phyloP scores from a whole-genome alignment of 2,888 invertebrate species.

The Pyrrhopygopsis socrates region DNA sequence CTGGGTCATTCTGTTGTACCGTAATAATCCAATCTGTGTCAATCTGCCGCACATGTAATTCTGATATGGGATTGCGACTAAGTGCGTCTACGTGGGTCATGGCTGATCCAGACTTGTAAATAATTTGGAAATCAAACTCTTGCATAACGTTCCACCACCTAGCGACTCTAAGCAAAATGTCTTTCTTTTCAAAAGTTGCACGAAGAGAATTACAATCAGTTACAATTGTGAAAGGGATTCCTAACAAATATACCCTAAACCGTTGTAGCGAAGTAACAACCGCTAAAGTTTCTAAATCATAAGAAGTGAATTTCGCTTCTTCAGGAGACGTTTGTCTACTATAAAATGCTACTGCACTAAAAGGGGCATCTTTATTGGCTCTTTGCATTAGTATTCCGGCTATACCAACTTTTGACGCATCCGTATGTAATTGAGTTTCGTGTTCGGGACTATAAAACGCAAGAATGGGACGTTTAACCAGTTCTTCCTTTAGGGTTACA shows the following conservation, averaged over 20 bases:
- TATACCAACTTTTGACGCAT: conserved; percentile 86
- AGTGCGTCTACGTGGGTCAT: conserved; percentile 78
- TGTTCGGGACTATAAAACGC: conserved; percentile 82
- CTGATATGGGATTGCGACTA: conserved; percentile 58
- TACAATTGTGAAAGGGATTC: conserved; percentile 59
- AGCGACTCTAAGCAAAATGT: conserved; percentile 71
- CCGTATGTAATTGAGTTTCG: conserved; percentile 88
- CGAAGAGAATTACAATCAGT: conserved; percentile 71
- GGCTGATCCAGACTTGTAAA: conserved; percentile 60
- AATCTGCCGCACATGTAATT: conserved; percentile 31
- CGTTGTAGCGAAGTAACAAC: conserved; percentile 50
- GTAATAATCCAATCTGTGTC: conserved; percentile 34
- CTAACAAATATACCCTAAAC: conserved; percentile 64
- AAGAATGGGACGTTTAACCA: conserved; percentile 84
- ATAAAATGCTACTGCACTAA: conserved; percentile 78
- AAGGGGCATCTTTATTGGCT: conserved; percentile 2
- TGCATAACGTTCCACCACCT: conserved; percentile 77
- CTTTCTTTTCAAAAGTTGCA: conserved; percentile 69
- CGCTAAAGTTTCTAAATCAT: conserved; percentile 65
- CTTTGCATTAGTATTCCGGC: conserved; percentile 87
- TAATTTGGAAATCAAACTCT: conserved; percentile 58
- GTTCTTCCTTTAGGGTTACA: conserved; percentile 70
- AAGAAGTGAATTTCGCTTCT: conserved; percentile 52
- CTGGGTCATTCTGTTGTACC: conserved; percentile 37
- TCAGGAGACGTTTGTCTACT: conserved; percentile 77